phyloP scores from a whole-genome alignment of 2,113 vertebrate species.

The Pelodiscus sinensis region DNA sequence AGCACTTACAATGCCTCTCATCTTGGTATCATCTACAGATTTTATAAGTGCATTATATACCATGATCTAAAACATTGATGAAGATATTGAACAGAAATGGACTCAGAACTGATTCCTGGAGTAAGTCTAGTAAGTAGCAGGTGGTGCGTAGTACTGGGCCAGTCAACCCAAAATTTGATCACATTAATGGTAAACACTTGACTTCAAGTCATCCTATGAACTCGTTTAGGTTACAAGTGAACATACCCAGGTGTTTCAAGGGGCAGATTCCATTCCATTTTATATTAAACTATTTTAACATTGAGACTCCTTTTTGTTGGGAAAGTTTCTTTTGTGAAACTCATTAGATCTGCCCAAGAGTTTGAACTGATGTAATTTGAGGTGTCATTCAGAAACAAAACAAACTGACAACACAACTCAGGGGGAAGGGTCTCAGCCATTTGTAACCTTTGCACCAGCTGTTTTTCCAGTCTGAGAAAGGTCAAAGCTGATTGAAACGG shows the following conservation, averaged over 20 bases:
- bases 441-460: conserved; percentile 53
- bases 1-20: too few species aligned
- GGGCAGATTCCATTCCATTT: background rate
- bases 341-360: background rate
- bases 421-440: conserved; percentile 48
- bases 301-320: background rate
- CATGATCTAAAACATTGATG: too few species aligned
- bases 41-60: too few species aligned
- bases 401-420: conserved; percentile 29
- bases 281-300: background rate
- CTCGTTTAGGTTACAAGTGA: background rate
- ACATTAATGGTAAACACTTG: background rate
- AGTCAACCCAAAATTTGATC: background rate
- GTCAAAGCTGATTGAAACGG: conserved; percentile 63
- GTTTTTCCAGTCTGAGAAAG: conserved; percentile 57
- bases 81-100: too few species aligned
- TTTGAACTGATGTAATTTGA: background rate
- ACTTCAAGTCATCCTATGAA: background rate
- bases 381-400: conserved; percentile 16
- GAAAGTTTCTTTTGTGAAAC: background rate
- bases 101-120: too few species aligned
- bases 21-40: too few species aligned
- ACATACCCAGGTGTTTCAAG: background rate
- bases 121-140: background rate
- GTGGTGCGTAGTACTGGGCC: background rate